Conservation (phyloP, 2,113 vertebrate genomes). For the Lasiurus cinereus region DNA sequence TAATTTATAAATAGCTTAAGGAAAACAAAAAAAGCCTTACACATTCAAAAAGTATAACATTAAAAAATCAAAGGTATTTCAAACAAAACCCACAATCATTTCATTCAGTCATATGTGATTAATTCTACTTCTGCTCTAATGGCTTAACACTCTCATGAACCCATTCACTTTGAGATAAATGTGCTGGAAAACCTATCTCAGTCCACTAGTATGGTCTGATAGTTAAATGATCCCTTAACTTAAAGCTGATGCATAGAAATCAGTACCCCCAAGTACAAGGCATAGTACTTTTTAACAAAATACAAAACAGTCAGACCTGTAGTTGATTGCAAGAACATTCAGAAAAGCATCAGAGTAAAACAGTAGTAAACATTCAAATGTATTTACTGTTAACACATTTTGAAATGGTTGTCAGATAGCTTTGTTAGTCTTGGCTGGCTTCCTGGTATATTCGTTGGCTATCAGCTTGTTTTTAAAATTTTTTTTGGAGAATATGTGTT, state of each 20-base stretch:
- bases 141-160: neutral
- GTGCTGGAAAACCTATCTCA: neutral
- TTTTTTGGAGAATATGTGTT: too few species aligned
- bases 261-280: neutral
- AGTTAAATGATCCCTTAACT: neutral
- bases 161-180: neutral
- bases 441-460: neutral
- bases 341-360: neutral
- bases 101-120: neutral
- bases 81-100: neutral
- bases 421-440: neutral
- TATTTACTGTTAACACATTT: neutral
- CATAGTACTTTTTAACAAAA: neutral
- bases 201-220: neutral
- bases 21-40: neutral
- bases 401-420: neutral
- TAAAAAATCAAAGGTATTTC: neutral
- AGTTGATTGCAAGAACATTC: neutral
- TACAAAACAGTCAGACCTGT: neutral
- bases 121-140: neutral
- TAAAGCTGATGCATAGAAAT: neutral
- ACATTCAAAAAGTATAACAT: neutral
- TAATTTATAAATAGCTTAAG: neutral
- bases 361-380: neutral
- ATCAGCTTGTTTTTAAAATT: neutral